Base-by-base conservation (phyloP, 2,888 invertebrate genomes). In the Drosophila villosipedis region DNA sequence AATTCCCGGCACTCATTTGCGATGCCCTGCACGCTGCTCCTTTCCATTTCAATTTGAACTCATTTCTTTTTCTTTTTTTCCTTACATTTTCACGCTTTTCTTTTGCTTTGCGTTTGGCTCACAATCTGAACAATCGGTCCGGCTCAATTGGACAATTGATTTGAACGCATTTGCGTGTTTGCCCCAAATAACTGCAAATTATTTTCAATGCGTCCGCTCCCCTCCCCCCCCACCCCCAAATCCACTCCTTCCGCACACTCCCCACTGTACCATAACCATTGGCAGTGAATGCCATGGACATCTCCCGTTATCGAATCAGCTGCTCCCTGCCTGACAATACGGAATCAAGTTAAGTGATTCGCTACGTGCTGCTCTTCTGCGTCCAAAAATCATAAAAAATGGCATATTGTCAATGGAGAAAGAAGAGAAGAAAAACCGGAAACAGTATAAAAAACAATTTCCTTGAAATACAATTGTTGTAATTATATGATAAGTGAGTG, bases 111-210 rank as follows among this genome's bases (percentile, higher is more conserved):
- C 25, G 31, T 4, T 57, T 30, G 37, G 30, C 43, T 75, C 62
- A 67, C 70, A 78, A 87, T 78, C 87, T 78, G 84, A 84, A 75
- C 73, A 82, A 86, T 85, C 83, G 81, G 74, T 54, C 82, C 39
- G 65, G 39, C 65, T 73, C 86, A 88, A 88, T 90, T 76, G 84
- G 81, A 91, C 92, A 91, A 91, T 92, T 91, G 91, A 91, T 91
- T 92, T 80, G 84, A 88, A 88, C 88, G 91, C 92, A 92, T 91
- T 92, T 91, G 91, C 91, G 90, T 91, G 92, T 78, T 89, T 83
- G 87, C 78, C 68, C 60, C 89, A 71, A 87, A 86, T 90, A 89
- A 90, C 90, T 84, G 82, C 71, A 84, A 89, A 90, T 86, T 90
- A 86, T 81, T 77, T 86, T 69, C 73, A 73, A 66, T 63, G 53